These are phyloP conservation scores for Conchocele bisecta DNA, from an alignment of 2,888 invertebrate genomes.

Conservation along the genomic window DNA sequence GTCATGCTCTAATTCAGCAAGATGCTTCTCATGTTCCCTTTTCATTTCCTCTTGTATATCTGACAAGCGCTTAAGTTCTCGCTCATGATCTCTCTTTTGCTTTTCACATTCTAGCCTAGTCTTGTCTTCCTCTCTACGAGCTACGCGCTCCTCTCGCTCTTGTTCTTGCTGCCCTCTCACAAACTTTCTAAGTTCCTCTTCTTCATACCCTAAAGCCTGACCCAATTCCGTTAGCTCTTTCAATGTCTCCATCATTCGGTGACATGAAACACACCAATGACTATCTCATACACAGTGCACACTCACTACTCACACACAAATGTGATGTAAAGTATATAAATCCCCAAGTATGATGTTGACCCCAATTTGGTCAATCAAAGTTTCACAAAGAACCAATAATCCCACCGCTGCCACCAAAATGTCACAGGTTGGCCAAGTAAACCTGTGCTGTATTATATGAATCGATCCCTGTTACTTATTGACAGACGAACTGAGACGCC, in stretches of 20 bases:
- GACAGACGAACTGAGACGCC: no score
- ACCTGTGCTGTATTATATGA: no score
- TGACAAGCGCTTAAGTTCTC: background rate
- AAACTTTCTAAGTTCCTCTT: background rate
- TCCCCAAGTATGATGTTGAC: no score
- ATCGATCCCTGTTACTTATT: no score
- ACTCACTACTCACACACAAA: no score
- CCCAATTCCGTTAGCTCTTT: background rate
- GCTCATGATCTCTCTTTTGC: background rate
- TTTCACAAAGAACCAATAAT: no score
- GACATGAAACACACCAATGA: no score
- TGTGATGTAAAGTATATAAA: no score
- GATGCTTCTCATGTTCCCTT: background rate
- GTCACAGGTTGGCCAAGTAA: no score
- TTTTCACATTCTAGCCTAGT: background rate
- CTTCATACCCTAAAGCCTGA: background rate
- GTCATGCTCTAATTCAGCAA: constrained; percentile 3
- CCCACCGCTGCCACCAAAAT: no score
- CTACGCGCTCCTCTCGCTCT: background rate
- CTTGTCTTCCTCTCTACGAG: background rate
- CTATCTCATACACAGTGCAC: no score
- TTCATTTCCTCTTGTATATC: background rate
- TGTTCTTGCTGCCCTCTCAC: background rate
- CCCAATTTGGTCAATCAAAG: no score
- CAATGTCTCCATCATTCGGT: background rate